phyloP scores from a whole-genome alignment of 2,113 vertebrate genomes.

The Lagopus muta region DNA sequence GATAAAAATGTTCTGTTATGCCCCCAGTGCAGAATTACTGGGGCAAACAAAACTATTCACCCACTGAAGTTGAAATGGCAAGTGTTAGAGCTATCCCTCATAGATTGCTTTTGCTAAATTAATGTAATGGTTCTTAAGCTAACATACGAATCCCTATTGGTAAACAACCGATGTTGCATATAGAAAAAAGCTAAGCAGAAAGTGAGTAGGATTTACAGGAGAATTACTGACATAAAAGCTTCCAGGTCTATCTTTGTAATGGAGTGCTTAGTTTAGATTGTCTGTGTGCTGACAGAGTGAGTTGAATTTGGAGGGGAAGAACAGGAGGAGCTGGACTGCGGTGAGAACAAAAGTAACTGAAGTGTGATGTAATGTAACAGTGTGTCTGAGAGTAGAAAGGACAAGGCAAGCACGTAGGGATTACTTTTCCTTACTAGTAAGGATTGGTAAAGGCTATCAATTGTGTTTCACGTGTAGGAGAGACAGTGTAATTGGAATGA shows the following conservation, averaged over 20 bases:
- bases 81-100: too few relatives aligned
- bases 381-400: neutral
- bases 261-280: neutral
- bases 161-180: too few relatives aligned
- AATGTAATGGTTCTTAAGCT: too few relatives aligned
- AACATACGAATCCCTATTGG: too few relatives aligned
- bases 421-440: neutral
- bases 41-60: too few relatives aligned
- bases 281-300: neutral
- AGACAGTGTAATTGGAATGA: neutral
- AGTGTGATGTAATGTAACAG: neutral
- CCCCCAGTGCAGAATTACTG: too few relatives aligned
- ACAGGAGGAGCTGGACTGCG: neutral
- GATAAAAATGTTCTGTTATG: too few relatives aligned
- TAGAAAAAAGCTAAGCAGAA: neutral
- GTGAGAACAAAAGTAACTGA: neutral
- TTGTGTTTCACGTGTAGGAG: neutral
- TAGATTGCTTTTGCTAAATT: too few relatives aligned
- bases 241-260: neutral
- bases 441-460: neutral
- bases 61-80: too few relatives aligned
- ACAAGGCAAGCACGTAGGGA: neutral
- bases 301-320: neutral
- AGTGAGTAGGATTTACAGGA: neutral
- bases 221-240: neutral